A percentile compares a stretch with the other conserved stretches of the same genome.
Evolutionary conservation across 1,140 invertebrate genomes (phyloP).

Genomic region (Megathymus violae): DNA sequence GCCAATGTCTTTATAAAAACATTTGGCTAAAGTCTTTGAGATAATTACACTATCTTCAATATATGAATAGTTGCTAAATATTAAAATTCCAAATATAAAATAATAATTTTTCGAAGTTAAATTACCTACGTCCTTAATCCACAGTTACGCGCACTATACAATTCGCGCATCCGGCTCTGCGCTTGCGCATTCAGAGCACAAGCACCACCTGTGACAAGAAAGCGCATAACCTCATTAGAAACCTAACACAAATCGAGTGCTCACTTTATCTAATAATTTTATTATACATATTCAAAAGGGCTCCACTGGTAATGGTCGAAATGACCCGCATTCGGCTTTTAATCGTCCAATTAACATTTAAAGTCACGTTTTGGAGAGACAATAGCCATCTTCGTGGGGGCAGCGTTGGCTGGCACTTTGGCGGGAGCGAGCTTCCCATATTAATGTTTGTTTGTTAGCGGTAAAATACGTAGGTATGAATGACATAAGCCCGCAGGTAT

Average conservation of each 20-base stretch:
- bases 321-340: constrained; percentile 83
- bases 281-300: constrained; percentile 84
- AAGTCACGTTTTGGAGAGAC: constrained; percentile 81
- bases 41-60: too few relatives aligned
- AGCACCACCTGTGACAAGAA: constrained; percentile 78
- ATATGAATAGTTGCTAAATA: too few relatives aligned
- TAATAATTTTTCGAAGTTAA: not conserved
- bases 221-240: constrained; percentile 83
- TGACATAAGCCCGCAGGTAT: constrained; percentile 72
- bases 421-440: constrained; percentile 75
- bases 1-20: too few relatives aligned
- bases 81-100: not conserved
- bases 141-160: constrained; percentile 71
- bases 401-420: constrained; percentile 76
- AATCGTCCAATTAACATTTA: constrained; percentile 82
- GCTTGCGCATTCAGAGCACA: constrained; percentile 72
- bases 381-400: constrained; percentile 81
- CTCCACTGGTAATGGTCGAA: constrained; percentile 75
- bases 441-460: constrained; percentile 83
- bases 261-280: constrained; percentile 82
- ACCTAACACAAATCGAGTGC: constrained; percentile 78
- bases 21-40: too few relatives aligned
- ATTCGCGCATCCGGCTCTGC: constrained; percentile 79
- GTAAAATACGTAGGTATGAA: constrained; percentile 72
- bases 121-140: constrained; percentile 24